Conservation (phyloP, 2,888 invertebrate genomes). For the Trichacis sp. region DNA sequence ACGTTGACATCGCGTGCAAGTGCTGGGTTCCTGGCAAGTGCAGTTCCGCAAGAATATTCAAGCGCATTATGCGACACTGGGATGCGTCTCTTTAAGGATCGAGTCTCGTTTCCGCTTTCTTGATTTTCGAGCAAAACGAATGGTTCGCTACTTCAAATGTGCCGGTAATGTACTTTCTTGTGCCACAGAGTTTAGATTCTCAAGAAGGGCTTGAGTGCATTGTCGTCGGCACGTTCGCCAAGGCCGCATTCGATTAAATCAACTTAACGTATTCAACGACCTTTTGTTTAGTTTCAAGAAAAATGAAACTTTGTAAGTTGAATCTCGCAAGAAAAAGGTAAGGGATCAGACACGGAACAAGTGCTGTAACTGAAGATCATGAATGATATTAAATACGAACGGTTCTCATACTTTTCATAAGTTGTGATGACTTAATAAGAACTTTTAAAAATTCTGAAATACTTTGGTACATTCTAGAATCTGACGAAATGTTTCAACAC, state of each 20-base stretch:
- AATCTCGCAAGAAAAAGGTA: no score
- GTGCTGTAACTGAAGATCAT: no score
- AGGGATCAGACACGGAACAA: no score
- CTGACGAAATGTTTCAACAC: no score
- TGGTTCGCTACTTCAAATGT: constrained; percentile 15
- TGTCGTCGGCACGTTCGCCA: neutral
- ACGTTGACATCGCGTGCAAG: constrained; percentile 4
- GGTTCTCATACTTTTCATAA: no score
- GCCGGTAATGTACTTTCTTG: constrained; percentile 20
- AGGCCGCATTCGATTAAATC: neutral
- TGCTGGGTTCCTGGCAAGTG: constrained; percentile 9
- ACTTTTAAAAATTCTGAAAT: no score
- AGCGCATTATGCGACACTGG: constrained; percentile 8
- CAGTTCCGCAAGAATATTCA: constrained; percentile 7
- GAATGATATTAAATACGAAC: no score
- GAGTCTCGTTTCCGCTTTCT: constrained; percentile 19
- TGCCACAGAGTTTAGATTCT: constrained; percentile 11
- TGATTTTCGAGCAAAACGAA: constrained; percentile 17
- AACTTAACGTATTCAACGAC: neutral
- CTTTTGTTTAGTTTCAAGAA: neutral
- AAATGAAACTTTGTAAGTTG: neutral
- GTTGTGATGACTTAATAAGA: no score
- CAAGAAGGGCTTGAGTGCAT: constrained; percentile 3
- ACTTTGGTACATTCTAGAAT: no score
- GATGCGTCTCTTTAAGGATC: constrained; percentile 15